Conservation (phyloP, 2,113 vertebrate species). For the Eira barbara region DNA sequence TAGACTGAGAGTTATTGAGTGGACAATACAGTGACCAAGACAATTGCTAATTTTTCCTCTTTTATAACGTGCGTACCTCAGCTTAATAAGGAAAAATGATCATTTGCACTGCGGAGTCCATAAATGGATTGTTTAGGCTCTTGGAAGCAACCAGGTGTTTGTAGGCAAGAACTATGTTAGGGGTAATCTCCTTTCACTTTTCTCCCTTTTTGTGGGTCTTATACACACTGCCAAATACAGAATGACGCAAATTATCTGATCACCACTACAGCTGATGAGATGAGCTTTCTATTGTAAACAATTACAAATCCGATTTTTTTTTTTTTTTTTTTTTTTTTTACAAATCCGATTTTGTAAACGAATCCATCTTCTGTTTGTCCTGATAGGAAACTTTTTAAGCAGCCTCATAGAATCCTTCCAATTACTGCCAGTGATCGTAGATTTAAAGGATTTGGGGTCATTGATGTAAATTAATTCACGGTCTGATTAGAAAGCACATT, state of each 20-base stretch:
- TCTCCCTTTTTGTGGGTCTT: neutral
- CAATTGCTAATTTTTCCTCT: neutral
- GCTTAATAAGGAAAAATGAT: neutral
- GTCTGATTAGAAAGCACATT: slow-evolving; percentile 60
- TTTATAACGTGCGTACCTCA: neutral
- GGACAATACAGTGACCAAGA: neutral
- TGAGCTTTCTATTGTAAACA: slow-evolving; percentile 40
- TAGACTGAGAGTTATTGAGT: neutral
- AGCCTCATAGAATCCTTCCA: slow-evolving; percentile 50
- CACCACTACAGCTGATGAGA: neutral
- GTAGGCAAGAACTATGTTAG: neutral
- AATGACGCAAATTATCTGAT: slow-evolving; percentile 33
- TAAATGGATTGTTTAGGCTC: neutral
- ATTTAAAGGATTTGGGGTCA: slow-evolving; percentile 71
- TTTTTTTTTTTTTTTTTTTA: no score
- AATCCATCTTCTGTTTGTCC: slow-evolving; percentile 65
- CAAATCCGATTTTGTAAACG: slow-evolving; percentile 61
- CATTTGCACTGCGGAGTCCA: neutral
- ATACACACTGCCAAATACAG: neutral
- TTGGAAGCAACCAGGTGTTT: neutral
- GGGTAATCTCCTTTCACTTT: neutral
- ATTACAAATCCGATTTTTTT: slow-evolving; percentile 39
- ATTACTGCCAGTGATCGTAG: slow-evolving; percentile 58
- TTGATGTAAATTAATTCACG: slow-evolving; percentile 74
- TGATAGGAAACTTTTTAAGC: slow-evolving; percentile 57